Evolutionary conservation across 2,113 vertebrate genomes (phyloP), one percentile per base, ranked within the genome.

Genomic region (Eleginops maclovinus): DNA sequence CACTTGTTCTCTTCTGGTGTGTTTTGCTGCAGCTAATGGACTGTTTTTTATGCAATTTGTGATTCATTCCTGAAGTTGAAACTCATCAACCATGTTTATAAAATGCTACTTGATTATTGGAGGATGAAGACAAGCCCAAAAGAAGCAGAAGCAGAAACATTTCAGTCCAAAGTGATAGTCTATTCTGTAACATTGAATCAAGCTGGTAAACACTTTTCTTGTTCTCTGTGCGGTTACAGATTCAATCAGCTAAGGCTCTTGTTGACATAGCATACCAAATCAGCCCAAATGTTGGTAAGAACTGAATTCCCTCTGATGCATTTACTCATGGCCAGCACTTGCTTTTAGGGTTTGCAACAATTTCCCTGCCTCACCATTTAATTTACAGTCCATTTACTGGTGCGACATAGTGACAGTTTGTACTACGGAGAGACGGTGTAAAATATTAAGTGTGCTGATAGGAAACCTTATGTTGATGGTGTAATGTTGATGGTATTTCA

Each of bases 231-330:
- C 55, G 28, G 56, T 77, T 66, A 68, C 60, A 83, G 79, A 89
- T 85, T 81, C 78, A 74, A 87, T 86, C 83, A 90, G 40, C 54
- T 9, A 65, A 51, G 66, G 56, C 56, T 73, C 54, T 86, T 82
- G 71, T 82, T 73, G 75, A 92, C 75, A 78, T 46, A 59, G 74
- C 82, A 82, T 86, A 80, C 64, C 79, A 79, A 91, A 92, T 88
- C 76, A 85, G 84, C 31, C 55, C 58, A 80, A 81, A 55, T 66
- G 78, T 77, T 72, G 56, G 56, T 24, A 59, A 58, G 75, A 75
- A 28, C 56, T 69, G 53, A 76, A 82, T 87, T 82, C 59, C 70
- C 73, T 64, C 62, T 67, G 64, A 88, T 78, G 61, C 60, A 77
- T 88, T 86, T 77, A 79, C 74, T 19, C 70, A 70, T 44, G 69